Conservation (phyloP, 1,140 invertebrate species). For the Hylaeus volcanicus region DNA sequence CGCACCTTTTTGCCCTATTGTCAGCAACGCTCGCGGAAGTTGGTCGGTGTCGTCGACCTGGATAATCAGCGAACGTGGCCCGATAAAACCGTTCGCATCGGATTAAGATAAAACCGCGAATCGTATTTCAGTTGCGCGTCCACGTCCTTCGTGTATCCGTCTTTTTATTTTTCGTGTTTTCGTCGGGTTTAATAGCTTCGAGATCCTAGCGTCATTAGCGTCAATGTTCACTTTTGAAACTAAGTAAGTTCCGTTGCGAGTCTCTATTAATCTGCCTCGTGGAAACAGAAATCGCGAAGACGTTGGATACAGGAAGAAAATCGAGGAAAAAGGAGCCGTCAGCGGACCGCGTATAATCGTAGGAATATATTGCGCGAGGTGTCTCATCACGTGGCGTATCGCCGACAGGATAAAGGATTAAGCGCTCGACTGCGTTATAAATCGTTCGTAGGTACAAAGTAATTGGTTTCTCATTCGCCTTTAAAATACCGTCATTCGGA, state of each 20-base stretch:
- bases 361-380: neutral
- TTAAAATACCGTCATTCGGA: conserved; percentile 2
- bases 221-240: too few relatives aligned
- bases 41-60: conserved; percentile 11
- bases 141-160: too few relatives aligned
- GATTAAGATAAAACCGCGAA: conserved; percentile 50
- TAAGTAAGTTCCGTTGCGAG: too few relatives aligned
- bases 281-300: too few relatives aligned
- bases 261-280: too few relatives aligned
- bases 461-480: conserved; percentile 21
- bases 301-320: too few relatives aligned
- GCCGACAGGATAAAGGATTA: conserved; percentile 3
- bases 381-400: neutral
- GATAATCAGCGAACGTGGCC: conserved; percentile 1
- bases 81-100: conserved; percentile 44
- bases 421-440: neutral
- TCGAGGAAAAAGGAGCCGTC: neutral
- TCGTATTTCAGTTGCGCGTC: neutral
- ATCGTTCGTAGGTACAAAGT: conserved; percentile 6
- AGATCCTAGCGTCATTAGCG: too few relatives aligned
- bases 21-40: conserved; percentile 47
- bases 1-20: conserved; percentile 16
- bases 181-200: too few relatives aligned
- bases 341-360: neutral
- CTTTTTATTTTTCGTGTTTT: too few relatives aligned